These are phyloP conservation scores for Morone saxatilis DNA, from an alignment of 2,113 vertebrate genomes.

Conservation along the genomic window DNA sequence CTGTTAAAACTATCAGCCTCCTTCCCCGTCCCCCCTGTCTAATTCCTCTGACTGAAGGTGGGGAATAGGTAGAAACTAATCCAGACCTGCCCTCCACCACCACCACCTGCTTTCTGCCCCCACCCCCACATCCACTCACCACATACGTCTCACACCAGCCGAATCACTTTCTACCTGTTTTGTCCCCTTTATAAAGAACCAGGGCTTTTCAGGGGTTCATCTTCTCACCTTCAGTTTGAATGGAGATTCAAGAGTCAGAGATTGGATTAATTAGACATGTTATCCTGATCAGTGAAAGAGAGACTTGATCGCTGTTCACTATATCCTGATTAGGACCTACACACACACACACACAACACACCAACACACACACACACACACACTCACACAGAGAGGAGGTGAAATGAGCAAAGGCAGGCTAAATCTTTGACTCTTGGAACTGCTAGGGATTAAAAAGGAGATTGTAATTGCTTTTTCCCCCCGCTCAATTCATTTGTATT, in stretches of 20 bases:
- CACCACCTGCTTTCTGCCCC: conserved; percentile 19
- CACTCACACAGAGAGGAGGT: conserved; percentile 2
- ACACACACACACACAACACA: conserved; percentile 34
- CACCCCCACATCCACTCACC: conserved; percentile 17
- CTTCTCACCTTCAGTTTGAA: conserved; percentile 64
- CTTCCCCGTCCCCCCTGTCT: conserved; percentile 72
- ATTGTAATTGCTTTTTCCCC: conserved; percentile 80
- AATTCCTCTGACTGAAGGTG: conserved; percentile 87
- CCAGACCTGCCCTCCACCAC: conserved; percentile 54
- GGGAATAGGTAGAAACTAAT: conserved; percentile 83
- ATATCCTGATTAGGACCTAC: conserved; percentile 72
- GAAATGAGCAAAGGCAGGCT: conserved; percentile 65
- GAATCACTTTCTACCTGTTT: conserved; percentile 56
- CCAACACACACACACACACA: conserved; percentile 17
- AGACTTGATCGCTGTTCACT: conserved; percentile 75
- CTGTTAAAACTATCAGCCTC: conserved; percentile 88
- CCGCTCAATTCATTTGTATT: conserved; percentile 78
- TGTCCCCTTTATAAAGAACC: conserved; percentile 60
- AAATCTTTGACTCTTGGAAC: conserved; percentile 78
- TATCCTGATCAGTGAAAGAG: conserved; percentile 82
- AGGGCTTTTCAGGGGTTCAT: conserved; percentile 65
- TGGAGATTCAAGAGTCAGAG: conserved; percentile 71
- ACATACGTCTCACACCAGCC: conserved; percentile 11
- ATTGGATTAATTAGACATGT: conserved; percentile 83
- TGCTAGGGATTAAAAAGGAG: conserved; percentile 77